Conservation (phyloP, 2,888 invertebrate genomes). For the Rhaphigaster nebulosa region DNA sequence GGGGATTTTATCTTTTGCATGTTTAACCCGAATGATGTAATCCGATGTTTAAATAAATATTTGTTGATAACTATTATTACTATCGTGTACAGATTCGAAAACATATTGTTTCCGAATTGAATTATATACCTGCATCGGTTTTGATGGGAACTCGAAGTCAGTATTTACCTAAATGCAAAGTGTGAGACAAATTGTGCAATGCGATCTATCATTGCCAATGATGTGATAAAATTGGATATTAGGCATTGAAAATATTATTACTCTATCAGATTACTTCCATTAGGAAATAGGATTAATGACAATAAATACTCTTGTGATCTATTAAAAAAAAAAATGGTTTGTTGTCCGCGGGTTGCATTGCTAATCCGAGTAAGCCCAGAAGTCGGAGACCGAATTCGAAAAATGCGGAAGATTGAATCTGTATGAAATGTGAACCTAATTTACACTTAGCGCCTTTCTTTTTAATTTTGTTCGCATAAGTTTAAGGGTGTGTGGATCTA, state of each 20-base stretch:
- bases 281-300: not conserved
- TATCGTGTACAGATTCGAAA: too few relatives aligned
- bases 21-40: too few relatives aligned
- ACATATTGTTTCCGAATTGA: not conserved
- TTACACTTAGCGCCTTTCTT: too few relatives aligned
- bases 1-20: too few relatives aligned
- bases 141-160: not conserved
- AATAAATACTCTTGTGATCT: not conserved
- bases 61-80: too few relatives aligned
- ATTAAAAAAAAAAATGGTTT: not conserved
- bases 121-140: not conserved
- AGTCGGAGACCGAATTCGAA: too few relatives aligned
- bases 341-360: not conserved
- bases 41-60: too few relatives aligned
- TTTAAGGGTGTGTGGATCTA: too few relatives aligned
- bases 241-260: not conserved
- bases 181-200: not conserved
- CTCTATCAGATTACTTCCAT: not conserved
- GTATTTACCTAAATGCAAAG: not conserved
- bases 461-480: too few relatives aligned
- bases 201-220: not conserved
- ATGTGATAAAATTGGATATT: not conserved
- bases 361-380: too few relatives aligned
- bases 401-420: too few relatives aligned
- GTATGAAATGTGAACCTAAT: too few relatives aligned